phyloP scores from a whole-genome alignment of 2,888 invertebrate species.

The Brachyopa scutellaris region DNA sequence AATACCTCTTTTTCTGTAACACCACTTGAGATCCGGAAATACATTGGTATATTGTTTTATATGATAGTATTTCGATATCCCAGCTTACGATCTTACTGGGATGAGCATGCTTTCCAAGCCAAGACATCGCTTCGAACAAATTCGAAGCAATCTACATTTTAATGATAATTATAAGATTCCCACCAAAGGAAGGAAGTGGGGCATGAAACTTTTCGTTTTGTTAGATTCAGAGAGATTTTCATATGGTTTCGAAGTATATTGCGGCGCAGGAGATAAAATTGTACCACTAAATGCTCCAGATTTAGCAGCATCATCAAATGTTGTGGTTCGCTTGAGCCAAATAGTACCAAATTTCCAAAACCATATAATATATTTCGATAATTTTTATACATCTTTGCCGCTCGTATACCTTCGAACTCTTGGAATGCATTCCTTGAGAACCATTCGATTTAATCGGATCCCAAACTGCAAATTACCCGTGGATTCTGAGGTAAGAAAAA shows the following conservation, averaged over 20 bases:
- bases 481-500: background rate
- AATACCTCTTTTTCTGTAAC: background rate
- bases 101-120: too few species aligned
- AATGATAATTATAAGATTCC: too few species aligned
- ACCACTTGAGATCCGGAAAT: background rate
- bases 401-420: background rate
- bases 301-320: background rate
- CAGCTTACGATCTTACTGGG: too few species aligned
- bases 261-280: background rate
- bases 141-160: too few species aligned
- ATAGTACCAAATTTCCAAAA: too few species aligned
- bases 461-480: background rate
- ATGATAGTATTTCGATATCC: too few species aligned
- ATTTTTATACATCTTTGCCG: background rate
- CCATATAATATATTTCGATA: too few species aligned
- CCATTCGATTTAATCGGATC: too few species aligned
- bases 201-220: conserved; percentile 3
- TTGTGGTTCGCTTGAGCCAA: too few species aligned
- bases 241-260: background rate
- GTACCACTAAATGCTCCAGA: background rate
- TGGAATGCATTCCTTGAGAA: background rate
- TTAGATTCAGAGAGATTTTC: background rate
- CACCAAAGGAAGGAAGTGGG: background rate
- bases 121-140: too few species aligned
- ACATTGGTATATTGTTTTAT: too few species aligned